phyloP scores from a whole-genome alignment of 2,113 vertebrate species.

The Dicentrarchus labrax region DNA sequence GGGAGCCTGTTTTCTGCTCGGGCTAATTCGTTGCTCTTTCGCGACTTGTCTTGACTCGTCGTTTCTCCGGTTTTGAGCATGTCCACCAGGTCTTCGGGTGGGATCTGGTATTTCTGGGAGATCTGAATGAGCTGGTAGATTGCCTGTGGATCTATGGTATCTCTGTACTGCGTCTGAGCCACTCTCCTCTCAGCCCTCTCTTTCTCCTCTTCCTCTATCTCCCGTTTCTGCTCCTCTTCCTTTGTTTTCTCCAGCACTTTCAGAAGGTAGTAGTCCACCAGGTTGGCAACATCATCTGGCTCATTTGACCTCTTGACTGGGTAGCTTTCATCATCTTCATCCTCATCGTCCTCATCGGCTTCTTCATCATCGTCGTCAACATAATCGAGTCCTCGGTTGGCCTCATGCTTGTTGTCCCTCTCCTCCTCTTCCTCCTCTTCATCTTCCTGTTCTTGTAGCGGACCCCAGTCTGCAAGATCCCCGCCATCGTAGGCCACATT shows the following conservation, averaged over 20 bases:
- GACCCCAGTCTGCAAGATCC: constrained; percentile 89
- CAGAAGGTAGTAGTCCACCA: constrained; percentile 91
- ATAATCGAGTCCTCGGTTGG: constrained; percentile 82
- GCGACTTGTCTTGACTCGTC: constrained; percentile 75
- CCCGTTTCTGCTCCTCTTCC: constrained; percentile 80
- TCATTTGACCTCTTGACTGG: constrained; percentile 88
- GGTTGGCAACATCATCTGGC: constrained; percentile 87
- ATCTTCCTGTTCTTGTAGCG: constrained; percentile 86
- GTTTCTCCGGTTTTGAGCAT: constrained; percentile 87
- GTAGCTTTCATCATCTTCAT: constrained; percentile 78
- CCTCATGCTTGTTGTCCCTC: constrained; percentile 85
- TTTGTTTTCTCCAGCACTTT: constrained; percentile 87
- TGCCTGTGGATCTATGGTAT: constrained; percentile 85
- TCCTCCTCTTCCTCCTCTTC: constrained; percentile 86
- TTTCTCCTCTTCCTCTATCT: constrained; percentile 73
- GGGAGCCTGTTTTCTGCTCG: constrained; percentile 82
- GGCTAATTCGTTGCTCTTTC: constrained; percentile 80
- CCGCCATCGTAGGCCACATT: constrained; percentile 90
- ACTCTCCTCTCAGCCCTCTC: constrained; percentile 84
- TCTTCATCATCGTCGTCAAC: constrained; percentile 76
- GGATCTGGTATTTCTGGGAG: constrained; percentile 93
- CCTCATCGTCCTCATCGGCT: constrained; percentile 45
- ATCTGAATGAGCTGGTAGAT: constrained; percentile 91
- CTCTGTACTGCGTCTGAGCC: constrained; percentile 71
- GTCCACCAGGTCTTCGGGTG: constrained; percentile 92